Evolutionary conservation across 2,113 vertebrate genomes (phyloP).

Genomic region (Tringa solitaria): DNA sequence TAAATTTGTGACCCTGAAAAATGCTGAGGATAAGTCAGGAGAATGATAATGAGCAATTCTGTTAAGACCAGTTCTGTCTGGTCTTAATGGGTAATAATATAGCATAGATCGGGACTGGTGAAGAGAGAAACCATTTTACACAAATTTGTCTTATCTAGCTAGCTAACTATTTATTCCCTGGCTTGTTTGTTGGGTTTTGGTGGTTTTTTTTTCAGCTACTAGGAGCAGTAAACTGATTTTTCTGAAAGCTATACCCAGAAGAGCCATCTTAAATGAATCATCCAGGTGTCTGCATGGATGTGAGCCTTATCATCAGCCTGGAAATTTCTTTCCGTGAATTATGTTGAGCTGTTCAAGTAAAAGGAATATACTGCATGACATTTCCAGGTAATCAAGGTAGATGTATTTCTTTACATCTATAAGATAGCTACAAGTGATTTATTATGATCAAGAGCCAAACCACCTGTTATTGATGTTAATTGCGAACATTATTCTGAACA

Average conservation of each 20-base stretch:
- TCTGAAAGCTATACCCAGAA: not conserved
- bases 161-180: not conserved
- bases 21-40: not conserved
- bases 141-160: not conserved
- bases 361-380: not conserved
- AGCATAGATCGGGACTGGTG: not conserved
- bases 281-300: not conserved
- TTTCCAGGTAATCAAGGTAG: not conserved
- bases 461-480: not conserved
- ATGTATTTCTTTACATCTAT: not conserved
- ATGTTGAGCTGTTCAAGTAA: not conserved
- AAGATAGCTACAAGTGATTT: not conserved
- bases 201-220: not conserved
- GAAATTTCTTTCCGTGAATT: not conserved
- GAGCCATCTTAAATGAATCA: not conserved
- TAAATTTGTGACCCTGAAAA: not conserved
- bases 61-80: too few relatives aligned
- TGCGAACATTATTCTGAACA: not conserved
- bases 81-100: not conserved
- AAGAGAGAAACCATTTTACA: not conserved
- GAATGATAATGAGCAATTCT: not conserved
- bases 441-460: not conserved
- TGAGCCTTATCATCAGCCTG: not conserved
- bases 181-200: not conserved
- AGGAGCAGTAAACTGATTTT: not conserved